phyloP scores from a whole-genome alignment of 1,140 invertebrate genomes.

The Drosophila athabasca region DNA sequence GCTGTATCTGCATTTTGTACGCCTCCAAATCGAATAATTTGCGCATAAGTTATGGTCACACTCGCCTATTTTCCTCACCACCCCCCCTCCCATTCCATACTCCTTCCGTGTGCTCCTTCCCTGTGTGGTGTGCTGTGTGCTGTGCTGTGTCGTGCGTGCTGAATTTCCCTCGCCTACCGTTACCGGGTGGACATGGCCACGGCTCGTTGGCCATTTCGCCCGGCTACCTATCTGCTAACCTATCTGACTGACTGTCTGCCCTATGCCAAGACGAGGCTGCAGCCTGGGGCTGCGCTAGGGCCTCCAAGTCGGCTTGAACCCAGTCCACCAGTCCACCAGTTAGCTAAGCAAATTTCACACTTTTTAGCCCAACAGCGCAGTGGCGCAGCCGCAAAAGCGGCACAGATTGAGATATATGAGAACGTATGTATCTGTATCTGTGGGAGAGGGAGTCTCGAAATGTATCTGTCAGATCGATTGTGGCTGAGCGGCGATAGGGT shows the following conservation, averaged over 20 bases:
- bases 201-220: conserved; percentile 55
- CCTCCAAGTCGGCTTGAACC: conserved; percentile 10
- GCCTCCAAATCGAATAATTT: conserved; percentile 64
- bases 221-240: conserved; percentile 40
- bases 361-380: conserved; percentile 10
- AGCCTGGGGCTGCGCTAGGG: conserved; percentile 11
- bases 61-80: conserved; percentile 33
- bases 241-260: not conserved
- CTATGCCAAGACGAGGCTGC: not conserved
- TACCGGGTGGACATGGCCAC: conserved; percentile 57
- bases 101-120: not conserved
- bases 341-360: conserved; percentile 54
- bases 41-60: conserved; percentile 65
- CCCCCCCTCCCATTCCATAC: conserved; percentile 17
- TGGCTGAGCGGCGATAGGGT: too few relatives aligned
- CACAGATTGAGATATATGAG: conserved; percentile 7
- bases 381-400: conserved; percentile 18
- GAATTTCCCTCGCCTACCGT: conserved; percentile 61
- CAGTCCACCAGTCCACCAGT: not conserved
- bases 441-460: conserved; percentile 9
- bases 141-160: conserved; percentile 53
- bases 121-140: conserved; percentile 24
- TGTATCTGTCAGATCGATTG: not conserved
- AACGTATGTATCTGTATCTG: not conserved
- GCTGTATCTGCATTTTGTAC: conserved; percentile 55